phyloP scores from a whole-genome alignment of 2,888 invertebrate species.

The Diloba caeruleocephala region DNA sequence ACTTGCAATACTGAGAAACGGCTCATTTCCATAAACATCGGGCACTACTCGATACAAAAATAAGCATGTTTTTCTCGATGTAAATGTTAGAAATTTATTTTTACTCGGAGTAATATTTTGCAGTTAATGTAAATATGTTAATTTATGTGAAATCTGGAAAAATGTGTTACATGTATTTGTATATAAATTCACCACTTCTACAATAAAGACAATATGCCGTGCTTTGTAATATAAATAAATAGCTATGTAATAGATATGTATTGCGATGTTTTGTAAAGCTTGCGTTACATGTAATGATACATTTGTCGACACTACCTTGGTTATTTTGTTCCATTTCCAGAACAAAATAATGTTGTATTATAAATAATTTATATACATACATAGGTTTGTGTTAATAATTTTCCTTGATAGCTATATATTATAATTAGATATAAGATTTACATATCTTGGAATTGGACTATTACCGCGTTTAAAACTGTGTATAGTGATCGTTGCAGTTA shows the following conservation, averaged over 20 bases:
- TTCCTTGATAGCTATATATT: no score
- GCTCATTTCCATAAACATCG: neutral
- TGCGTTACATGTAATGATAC: constrained; percentile 28
- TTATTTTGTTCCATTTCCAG: constrained; percentile 47
- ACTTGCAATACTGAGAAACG: constrained; percentile 6
- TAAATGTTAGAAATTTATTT: no score
- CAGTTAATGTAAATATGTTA: constrained; percentile 27
- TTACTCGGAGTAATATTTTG: no score
- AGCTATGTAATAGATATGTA: constrained; percentile 59
- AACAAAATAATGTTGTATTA: no score
- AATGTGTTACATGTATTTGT: constrained; percentile 39
- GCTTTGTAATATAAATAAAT: constrained; percentile 77
- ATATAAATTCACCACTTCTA: constrained; percentile 58
- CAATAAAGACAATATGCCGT: constrained; percentile 84
- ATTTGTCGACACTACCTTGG: constrained; percentile 29
- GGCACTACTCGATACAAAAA: no score
- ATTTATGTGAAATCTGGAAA: constrained; percentile 24
- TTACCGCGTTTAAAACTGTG: constrained; percentile 45
- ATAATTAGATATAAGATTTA: constrained; percentile 25
- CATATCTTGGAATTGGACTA: constrained; percentile 55
- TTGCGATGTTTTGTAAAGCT: constrained; percentile 39
- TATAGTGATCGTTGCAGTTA: constrained; percentile 75
- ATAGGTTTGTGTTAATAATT: no score
- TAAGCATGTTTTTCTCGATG: no score
- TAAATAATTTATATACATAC: no score